phyloP scores from a whole-genome alignment of 2,888 invertebrate genomes.

The Neoscelio sp. region DNA sequence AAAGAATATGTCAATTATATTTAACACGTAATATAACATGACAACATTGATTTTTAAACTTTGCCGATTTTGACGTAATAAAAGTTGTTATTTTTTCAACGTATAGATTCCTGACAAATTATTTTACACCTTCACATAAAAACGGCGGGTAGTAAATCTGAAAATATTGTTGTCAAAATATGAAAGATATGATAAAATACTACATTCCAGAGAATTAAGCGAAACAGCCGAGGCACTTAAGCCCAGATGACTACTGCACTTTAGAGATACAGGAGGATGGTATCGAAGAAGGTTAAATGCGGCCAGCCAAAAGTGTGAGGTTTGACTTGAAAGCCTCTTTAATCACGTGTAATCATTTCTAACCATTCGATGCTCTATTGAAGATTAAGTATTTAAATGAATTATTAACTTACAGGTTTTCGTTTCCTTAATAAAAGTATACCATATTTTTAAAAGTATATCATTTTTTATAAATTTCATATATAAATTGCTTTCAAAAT shows the following conservation, averaged over 20 bases:
- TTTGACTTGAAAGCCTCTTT: slow-evolving; percentile 73
- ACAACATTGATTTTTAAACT: no score
- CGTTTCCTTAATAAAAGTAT: no score
- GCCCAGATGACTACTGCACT: slow-evolving; percentile 73
- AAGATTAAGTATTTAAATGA: slow-evolving; percentile 17
- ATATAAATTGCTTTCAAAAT: no score
- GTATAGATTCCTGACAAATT: not conserved
- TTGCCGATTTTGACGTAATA: not conserved
- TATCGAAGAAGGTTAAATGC: slow-evolving; percentile 73
- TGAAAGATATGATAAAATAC: slow-evolving; percentile 24
- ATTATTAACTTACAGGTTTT: slow-evolving; percentile 1
- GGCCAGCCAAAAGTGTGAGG: slow-evolving; percentile 70
- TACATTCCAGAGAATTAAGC: slow-evolving; percentile 43
- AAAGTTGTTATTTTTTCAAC: not conserved
- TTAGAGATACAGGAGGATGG: slow-evolving; percentile 77
- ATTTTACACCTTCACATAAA: no score
- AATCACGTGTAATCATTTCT: slow-evolving; percentile 77
- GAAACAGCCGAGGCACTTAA: slow-evolving; percentile 39
- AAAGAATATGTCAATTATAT: no score
- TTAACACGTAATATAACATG: no score
- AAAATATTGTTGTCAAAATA: slow-evolving; percentile 26
- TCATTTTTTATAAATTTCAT: no score
- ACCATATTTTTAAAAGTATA: no score
- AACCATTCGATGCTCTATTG: slow-evolving; percentile 70
- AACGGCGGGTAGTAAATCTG: not conserved